phyloP scores from a whole-genome alignment of 2,113 vertebrate species.

The Ciconia stormi region DNA sequence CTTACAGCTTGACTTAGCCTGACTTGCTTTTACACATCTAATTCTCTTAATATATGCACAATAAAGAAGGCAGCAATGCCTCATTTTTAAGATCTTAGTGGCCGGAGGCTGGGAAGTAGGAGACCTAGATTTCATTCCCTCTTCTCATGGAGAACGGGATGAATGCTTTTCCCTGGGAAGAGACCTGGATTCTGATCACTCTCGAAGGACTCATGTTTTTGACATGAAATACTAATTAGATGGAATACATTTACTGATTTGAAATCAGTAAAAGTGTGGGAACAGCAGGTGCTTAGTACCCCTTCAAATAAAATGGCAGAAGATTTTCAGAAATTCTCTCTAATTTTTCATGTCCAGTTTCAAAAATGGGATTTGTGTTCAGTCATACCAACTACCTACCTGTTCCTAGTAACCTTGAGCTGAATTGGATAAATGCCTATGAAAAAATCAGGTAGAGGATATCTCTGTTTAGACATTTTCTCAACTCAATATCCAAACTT shows the following conservation, averaged over 20 bases:
- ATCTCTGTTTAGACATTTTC: background rate
- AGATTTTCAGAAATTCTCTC: background rate
- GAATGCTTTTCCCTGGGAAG: background rate
- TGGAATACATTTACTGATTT: background rate
- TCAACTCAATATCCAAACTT: background rate
- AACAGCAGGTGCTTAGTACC: background rate
- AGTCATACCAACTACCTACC: background rate
- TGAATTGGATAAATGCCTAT: background rate
- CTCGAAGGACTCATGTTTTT: background rate
- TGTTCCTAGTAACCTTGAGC: background rate
- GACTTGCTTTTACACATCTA: background rate
- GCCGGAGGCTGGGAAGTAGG: constrained; percentile 12
- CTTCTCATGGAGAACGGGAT: background rate
- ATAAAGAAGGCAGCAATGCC: background rate
- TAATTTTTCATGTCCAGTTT: background rate
- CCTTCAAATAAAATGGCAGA: background rate
- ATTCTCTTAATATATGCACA: constrained; percentile 27
- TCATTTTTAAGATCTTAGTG: constrained; percentile 21
- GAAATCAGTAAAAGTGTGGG: background rate
- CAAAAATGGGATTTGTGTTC: background rate
- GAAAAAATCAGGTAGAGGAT: background rate
- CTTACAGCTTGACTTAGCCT: background rate
- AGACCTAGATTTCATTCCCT: constrained; percentile 28
- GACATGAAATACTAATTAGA: constrained; percentile 21
- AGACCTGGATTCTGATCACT: background rate